Conservation (phyloP, 2,113 vertebrate genomes). For the Onychostoma macrolepis region DNA sequence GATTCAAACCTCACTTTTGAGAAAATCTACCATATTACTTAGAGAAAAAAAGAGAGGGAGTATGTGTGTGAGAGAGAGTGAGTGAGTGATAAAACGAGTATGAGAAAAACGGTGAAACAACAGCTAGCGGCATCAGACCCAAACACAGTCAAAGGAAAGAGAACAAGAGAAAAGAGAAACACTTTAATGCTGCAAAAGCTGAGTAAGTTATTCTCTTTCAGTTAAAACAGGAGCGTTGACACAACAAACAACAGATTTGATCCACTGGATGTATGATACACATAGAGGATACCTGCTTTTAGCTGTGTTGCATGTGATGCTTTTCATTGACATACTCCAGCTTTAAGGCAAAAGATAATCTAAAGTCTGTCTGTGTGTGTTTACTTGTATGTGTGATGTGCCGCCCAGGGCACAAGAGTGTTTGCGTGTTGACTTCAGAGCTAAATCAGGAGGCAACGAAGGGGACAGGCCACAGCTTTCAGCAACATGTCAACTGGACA, state of each 20-base stretch:
- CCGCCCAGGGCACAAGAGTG: constrained; percentile 9
- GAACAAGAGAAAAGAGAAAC: constrained; percentile 25
- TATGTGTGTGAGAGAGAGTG: background rate
- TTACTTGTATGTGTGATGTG: constrained; percentile 2
- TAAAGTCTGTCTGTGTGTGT: constrained; percentile 27
- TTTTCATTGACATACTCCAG: constrained; percentile 32
- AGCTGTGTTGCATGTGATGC: constrained; percentile 12
- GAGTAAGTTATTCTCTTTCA: constrained; percentile 45
- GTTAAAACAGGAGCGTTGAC: constrained; percentile 11
- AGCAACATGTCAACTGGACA: constrained; percentile 77
- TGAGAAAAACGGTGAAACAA: constrained; percentile 40
- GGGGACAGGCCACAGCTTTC: constrained; percentile 74
- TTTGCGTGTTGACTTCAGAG: constrained; percentile 41
- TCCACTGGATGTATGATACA: constrained; percentile 28
- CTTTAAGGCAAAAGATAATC: background rate
- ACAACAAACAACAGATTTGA: constrained; percentile 43
- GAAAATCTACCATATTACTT: background rate
- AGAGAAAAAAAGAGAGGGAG: background rate
- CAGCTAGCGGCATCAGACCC: constrained; percentile 46
- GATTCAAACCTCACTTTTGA: background rate
- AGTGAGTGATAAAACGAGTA: background rate
- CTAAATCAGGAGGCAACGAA: constrained; percentile 55
- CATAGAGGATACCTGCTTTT: constrained; percentile 26
- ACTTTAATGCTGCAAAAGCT: constrained; percentile 35
- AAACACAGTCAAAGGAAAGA: constrained; percentile 28